Conservation (phyloP, 1,140 invertebrate species). For the Rhagoletis pomonella region DNA sequence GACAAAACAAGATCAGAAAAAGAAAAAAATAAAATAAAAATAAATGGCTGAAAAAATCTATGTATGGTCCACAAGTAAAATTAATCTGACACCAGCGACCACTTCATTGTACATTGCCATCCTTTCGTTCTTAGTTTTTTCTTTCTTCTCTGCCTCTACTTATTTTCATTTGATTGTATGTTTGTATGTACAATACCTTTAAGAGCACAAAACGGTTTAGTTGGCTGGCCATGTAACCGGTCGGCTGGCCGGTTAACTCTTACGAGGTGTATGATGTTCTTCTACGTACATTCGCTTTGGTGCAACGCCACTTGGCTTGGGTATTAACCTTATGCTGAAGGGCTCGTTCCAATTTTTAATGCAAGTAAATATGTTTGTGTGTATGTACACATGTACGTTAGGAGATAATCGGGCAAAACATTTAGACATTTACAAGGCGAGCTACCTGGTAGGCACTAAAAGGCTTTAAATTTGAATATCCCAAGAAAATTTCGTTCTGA, state of each 20-base stretch:
- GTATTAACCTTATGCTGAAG: conserved; percentile 47
- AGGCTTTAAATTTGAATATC: too few species aligned
- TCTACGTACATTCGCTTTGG: conserved; percentile 29
- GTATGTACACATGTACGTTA: background rate
- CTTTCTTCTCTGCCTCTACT: background rate
- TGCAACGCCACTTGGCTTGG: conserved; percentile 36
- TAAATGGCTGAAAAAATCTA: background rate
- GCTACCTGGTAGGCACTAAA: too few species aligned
- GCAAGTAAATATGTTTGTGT: conserved; percentile 29
- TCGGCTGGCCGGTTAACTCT: background rate
- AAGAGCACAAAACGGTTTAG: conserved; percentile 49
- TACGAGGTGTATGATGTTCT: background rate
- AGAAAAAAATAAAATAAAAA: background rate
- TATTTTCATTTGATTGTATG: background rate
- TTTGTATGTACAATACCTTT: background rate
- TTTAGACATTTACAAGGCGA: background rate
- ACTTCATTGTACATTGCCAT: conserved; percentile 37
- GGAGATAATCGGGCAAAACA: background rate
- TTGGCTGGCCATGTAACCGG: conserved; percentile 20
- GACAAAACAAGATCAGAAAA: background rate
- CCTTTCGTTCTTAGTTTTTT: conserved; percentile 10
- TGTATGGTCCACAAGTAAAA: background rate
- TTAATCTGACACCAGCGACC: background rate
- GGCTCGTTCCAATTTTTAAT: conserved; percentile 46
- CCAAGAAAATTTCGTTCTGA: too few species aligned